Base-by-base conservation (phyloP, 2,888 invertebrate species). In the Apamea crenata region DNA sequence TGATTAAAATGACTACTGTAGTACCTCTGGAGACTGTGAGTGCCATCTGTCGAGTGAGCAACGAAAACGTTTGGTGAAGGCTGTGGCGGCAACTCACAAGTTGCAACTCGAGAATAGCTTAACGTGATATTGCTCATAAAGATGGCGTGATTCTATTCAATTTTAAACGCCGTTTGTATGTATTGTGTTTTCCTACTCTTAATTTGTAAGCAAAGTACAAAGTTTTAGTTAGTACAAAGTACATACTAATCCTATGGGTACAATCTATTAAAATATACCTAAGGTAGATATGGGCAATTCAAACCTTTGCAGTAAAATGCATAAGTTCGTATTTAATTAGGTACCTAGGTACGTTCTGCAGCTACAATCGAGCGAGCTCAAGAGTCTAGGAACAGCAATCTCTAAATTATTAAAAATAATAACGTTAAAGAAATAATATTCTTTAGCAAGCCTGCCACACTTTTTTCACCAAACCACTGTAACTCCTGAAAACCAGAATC, bases 31-130 rank as follows among this genome's bases (percentile, higher is more conserved):
- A 59, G 5, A 59, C 56, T n/a, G 53, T 32, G 25, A 72, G 77
- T 10, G 82, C 82, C 82, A 82, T 73, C 82, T 82, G 29, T 77
- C 40, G 47, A 44, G 16, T 40, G 10, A 36, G 32, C n/a, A 25
- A 47, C 4, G 21, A 3, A 53, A 80, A 44, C 40, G 0, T 61
- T 78, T n/a, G 4, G 25, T 12, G 56, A 59, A 59, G n/a, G 56
- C 56, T 59, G 56, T 59, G 56, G 56, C n/a, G 56, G 12, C 18
- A 14, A 18, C 10, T 56, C 25, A 2, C 10, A 59, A 50, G 2
- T 12, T 18, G 36, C 7, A 18, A 29, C 36, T 53, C 29, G 21
- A 65, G 3, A 63, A 32, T 21, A 25, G 16, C 2, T 74, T 29
- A n/a, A 40, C 66, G 66, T 66, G 25, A 12, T 29, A n/a, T 18